Base-by-base conservation (phyloP, 2,113 vertebrate species). In the Nanger granti region DNA sequence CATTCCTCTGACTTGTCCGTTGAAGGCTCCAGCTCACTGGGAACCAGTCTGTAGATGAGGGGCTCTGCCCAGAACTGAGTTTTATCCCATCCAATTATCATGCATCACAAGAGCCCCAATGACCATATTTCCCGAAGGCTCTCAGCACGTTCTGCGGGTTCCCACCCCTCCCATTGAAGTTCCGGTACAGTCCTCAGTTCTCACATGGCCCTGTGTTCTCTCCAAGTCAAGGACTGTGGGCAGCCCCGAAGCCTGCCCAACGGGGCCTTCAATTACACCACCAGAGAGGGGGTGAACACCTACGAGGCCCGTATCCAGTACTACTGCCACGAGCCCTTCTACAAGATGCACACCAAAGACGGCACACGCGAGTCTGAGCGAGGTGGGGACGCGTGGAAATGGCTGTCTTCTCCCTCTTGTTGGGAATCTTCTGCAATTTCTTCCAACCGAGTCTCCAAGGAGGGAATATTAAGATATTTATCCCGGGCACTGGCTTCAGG, bases 141-240 rank as follows among this genome's bases (percentile, higher is more conserved):
- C 86, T 92, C 85, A 80, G 17, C 44, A 4, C 93, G 22, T 88
- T 64, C 57, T 64, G 37, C 4, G 5, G 28, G 17, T 85, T 37
- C n/a, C n/a, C 22, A 8, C 54, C n/a, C 22, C 28, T 54, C 76
- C 14, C 20, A 15, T 47, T 24, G 7, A 96, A 24, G 69, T 55
- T 60, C 90, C 34, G 0, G 1, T 0, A 1, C 73, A 31, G 3
- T 44, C 88, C 5, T 83, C 76, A 31, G 13, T 26, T 84, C 91
- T 89, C 88, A 87, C 4, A 3, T 2, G 20, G 84, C 52, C 96
- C 8, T 92, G 47, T 89, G 76, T 93, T 96, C 95, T 98, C 83
- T 95, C 60, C 90, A 95, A 99, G 99, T 99, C 98, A 98, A 98
- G 93, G 95, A 98, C 89, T 99, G 99, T 59, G 98, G 98, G 49